Percentiles rank a stretch among this genome's conserved stretches.
These are phyloP conservation scores for Heptranchias perlo DNA, from an alignment of 2,113 vertebrate species.

Conservation along the genomic window DNA sequence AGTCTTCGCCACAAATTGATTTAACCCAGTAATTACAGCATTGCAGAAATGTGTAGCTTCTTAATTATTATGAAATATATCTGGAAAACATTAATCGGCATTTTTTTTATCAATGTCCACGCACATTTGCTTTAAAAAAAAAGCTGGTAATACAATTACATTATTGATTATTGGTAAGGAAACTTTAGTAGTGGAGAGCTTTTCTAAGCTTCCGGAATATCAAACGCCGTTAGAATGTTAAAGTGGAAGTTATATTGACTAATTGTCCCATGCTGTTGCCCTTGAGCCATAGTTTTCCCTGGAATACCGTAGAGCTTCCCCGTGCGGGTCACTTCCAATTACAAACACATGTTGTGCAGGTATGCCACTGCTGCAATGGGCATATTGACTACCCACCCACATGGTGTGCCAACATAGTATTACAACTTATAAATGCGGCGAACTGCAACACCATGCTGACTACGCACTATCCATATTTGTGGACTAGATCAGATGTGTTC, in stretches of 20 bases:
- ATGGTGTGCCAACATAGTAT: not conserved
- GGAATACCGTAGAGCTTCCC: not conserved
- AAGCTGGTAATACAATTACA: not conserved
- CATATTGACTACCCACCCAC: not conserved
- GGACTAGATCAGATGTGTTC: not conserved
- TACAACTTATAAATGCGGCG: not conserved
- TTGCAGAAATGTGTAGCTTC: not conserved
- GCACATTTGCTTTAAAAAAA: not conserved
- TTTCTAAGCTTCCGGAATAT: slow-evolving; percentile 44
- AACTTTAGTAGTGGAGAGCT: not conserved
- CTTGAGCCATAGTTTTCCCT: slow-evolving; percentile 39
- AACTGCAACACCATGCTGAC: not conserved
- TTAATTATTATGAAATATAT: not conserved
- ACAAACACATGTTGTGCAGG: slow-evolving; percentile 35
- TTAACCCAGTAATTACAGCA: not conserved
- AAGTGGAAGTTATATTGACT: slow-evolving; percentile 39
- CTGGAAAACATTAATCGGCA: not conserved
- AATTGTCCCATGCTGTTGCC: slow-evolving; percentile 41
- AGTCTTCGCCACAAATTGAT: not conserved
- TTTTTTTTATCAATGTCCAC: not conserved
- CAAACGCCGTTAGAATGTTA: slow-evolving; percentile 43
- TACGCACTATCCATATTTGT: not conserved
- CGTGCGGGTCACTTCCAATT: slow-evolving; percentile 3
- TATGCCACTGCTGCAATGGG: not conserved
- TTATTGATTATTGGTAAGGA: not conserved